phyloP scores from a whole-genome alignment of 2,888 invertebrate species.

The Synanthedon tipuliformis region DNA sequence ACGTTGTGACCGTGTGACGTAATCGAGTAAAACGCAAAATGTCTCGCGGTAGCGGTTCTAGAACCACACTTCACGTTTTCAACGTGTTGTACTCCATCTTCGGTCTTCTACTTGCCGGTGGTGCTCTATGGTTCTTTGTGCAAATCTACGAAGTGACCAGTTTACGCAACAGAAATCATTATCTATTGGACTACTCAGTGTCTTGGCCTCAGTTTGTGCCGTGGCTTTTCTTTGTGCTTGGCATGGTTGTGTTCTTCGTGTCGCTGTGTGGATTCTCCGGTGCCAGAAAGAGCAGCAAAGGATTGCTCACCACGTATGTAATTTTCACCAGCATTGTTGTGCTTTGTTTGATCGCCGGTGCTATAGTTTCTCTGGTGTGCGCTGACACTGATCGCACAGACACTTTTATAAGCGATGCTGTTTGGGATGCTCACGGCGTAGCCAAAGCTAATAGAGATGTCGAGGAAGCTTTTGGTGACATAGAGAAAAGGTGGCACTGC shows the following conservation, averaged over 20 bases:
- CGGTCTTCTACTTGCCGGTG: constrained; percentile 32
- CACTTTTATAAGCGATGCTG: constrained; percentile 46
- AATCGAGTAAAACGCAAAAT: constrained; percentile 8
- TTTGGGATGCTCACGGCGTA: constrained; percentile 52
- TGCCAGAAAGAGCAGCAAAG: constrained; percentile 32
- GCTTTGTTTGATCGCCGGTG: constrained; percentile 26
- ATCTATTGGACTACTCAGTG: constrained; percentile 50
- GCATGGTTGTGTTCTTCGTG: constrained; percentile 35
- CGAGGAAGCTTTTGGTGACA: constrained; percentile 29
- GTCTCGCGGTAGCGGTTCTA: constrained; percentile 15
- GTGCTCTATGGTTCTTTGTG: constrained; percentile 48
- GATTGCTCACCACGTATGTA: constrained; percentile 31
- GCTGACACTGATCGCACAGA: constrained; percentile 43
- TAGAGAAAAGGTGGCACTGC: constrained; percentile 52
- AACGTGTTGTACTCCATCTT: constrained; percentile 37
- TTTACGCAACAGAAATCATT: constrained; percentile 47
- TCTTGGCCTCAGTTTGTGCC: constrained; percentile 61
- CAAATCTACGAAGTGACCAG: constrained; percentile 39
- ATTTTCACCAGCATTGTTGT: constrained; percentile 30
- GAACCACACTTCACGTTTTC: constrained; percentile 25
- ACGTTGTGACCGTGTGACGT: not conserved
- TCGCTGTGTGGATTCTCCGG: constrained; percentile 46
- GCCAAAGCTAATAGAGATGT: constrained; percentile 33
- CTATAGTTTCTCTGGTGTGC: constrained; percentile 40
- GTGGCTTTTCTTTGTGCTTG: constrained; percentile 50